Evolutionary conservation across 2,113 vertebrate species (phyloP).

Genomic region (Pheucticus melanocephalus): DNA sequence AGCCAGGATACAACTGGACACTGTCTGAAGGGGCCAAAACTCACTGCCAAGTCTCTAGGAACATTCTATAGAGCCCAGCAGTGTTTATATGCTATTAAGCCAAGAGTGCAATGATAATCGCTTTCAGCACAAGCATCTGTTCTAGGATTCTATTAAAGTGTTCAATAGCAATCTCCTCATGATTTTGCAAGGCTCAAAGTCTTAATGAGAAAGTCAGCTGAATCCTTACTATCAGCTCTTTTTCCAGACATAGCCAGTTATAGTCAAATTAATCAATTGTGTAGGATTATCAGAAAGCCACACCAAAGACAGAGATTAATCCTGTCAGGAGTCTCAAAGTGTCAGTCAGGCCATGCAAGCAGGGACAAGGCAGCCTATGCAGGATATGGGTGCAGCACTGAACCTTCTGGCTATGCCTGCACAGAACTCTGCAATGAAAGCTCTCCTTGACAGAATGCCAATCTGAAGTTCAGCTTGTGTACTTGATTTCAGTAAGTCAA

Average conservation of each 20-base stretch:
- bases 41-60: conserved; percentile 25
- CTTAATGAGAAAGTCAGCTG: conserved; percentile 17
- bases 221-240: neutral
- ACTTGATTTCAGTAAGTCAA: neutral
- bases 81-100: neutral
- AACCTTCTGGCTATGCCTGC: neutral
- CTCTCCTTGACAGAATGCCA: neutral
- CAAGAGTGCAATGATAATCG: neutral
- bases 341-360: neutral
- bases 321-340: neutral
- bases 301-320: neutral
- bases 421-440: fast-evolving
- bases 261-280: conserved; percentile 23
- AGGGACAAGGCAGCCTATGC: neutral
- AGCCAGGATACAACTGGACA: neutral
- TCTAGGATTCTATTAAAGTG: neutral
- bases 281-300: neutral
- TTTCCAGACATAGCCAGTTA: neutral
- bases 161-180: conserved; percentile 12
- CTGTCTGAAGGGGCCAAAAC: conserved; percentile 1
- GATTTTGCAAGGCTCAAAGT: conserved; percentile 19
- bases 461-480: neutral
- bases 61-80: neutral
- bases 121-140: conserved; percentile 30
- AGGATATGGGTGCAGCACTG: neutral